A percentile compares a stretch with the other conserved stretches of the same genome.
Conservation (phyloP, 2,113 vertebrate genomes). For the Gila orcuttii region DNA sequence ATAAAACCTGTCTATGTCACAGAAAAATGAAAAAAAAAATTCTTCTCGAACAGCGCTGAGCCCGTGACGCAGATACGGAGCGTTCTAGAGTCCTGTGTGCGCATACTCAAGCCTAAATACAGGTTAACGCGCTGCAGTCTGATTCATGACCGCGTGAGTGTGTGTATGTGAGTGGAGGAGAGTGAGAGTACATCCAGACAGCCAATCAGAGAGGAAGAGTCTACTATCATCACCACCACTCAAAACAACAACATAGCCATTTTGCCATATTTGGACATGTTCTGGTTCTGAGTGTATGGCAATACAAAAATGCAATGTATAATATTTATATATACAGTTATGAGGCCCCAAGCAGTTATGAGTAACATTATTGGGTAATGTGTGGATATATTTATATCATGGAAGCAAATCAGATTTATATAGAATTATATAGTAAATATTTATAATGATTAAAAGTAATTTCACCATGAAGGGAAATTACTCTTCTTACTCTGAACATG, state of each 20-base stretch:
- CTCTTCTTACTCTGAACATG: not conserved
- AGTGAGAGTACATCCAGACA: constrained; percentile 21
- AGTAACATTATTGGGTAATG: not conserved
- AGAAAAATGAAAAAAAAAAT: constrained; percentile 37
- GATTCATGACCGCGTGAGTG: constrained; percentile 31
- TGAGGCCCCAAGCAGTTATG: not conserved
- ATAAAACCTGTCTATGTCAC: constrained; percentile 58
- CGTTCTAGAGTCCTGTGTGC: constrained; percentile 30
- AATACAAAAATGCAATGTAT: not conserved
- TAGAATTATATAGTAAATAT: not conserved
- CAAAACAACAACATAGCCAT: constrained; percentile 40
- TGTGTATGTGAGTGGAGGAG: not conserved
- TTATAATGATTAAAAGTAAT: not conserved
- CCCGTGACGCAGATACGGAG: constrained; percentile 55
- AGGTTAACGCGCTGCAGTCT: constrained; percentile 42
- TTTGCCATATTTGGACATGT: constrained; percentile 55
- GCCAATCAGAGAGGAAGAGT: constrained; percentile 50
- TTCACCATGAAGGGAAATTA: not conserved
- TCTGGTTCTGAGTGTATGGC: not conserved
- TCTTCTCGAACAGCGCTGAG: constrained; percentile 38
- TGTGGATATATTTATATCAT: not conserved
- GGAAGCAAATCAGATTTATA: not conserved
- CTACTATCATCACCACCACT: constrained; percentile 53
- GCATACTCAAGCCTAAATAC: constrained; percentile 35
- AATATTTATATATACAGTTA: not conserved